phyloP scores from a whole-genome alignment of 2,113 vertebrate species.

The Stomatorhinus ivindoensis region DNA sequence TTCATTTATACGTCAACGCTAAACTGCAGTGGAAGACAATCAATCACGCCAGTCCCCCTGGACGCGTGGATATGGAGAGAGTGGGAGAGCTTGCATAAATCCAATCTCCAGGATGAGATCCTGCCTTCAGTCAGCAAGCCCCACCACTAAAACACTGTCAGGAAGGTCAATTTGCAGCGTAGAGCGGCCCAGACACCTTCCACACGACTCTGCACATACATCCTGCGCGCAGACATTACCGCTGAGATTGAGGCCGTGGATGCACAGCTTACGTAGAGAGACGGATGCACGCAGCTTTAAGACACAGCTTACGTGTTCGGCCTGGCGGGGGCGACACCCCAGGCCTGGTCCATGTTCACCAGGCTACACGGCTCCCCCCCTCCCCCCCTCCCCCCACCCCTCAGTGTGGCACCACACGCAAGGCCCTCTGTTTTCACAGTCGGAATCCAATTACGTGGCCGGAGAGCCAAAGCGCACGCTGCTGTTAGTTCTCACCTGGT shows the following conservation, averaged over 20 bases:
- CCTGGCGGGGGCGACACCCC: neutral
- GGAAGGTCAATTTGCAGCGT: neutral
- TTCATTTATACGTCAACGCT: neutral
- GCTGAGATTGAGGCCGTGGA: neutral
- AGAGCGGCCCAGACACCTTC: neutral
- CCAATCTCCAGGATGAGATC: neutral
- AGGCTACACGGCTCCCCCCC: neutral
- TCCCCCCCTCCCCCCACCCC: neutral
- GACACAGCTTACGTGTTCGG: neutral
- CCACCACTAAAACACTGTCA: neutral
- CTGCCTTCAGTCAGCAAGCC: neutral
- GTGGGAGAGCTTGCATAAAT: neutral
- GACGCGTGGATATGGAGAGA: neutral
- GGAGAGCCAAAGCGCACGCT: neutral
- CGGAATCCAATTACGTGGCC: constrained; percentile 14
- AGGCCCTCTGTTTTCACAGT: constrained; percentile 22
- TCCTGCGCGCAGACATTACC: neutral
- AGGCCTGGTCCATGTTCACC: neutral
- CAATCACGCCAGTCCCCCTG: neutral
- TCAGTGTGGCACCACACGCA: neutral
- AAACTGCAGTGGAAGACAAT: neutral
- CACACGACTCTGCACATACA: neutral
- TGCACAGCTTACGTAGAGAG: neutral
- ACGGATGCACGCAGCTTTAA: constrained; percentile 1
- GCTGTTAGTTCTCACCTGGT: constrained; percentile 16